Evolutionary conservation across 2,113 vertebrate species (phyloP), one percentile per base, ranked within the genome.

Genomic region (Numida meleagris): DNA sequence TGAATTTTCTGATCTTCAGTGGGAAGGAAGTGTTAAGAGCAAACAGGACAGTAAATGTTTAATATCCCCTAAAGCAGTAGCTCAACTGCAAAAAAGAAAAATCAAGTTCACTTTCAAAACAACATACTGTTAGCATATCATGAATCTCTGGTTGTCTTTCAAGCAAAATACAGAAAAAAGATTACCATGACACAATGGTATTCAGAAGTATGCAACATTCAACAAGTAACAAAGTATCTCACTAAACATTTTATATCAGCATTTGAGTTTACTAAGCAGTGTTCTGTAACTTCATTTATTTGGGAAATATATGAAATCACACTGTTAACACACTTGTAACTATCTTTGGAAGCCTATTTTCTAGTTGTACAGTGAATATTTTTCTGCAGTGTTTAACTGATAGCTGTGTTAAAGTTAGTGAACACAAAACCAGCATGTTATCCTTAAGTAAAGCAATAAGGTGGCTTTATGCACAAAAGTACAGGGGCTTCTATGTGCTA

Each of bases 401-500:
- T 76, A 97, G 95, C 95, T 97, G 94, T 95, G 57, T 82, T 96
- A 97, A 48, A 89, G 95, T 98, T 97, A 98, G 97, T 97, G 96
- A 97, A 97, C 82, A 97, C 88, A 97, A 96, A 94, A 89, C 91
- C 24, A 67, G 95, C 95, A 95, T 96, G 94, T 97, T 97, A 98
- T 94, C 96, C 93, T 94, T 94, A 97, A 97, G 76, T 95, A 97
- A 98, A 98, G 97, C 97, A 93, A 79, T 97, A 98, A 98, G 97
- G 97, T 98, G 97, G 96, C 95, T 97, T 97, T 96, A 98, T 96
- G 97, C 97, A 95, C 75, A 58, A 92, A 96, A 96, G 91, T 96
- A 97, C 3, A 31, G 84, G 97, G 96, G 94, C 96, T 97, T 96
- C 97, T 96, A 97, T 93, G 93, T 85, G 82, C 97, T 97, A 97